Evolutionary conservation across 2,113 vertebrate species (phyloP).

Genomic region (Dromiciops gliroides): DNA sequence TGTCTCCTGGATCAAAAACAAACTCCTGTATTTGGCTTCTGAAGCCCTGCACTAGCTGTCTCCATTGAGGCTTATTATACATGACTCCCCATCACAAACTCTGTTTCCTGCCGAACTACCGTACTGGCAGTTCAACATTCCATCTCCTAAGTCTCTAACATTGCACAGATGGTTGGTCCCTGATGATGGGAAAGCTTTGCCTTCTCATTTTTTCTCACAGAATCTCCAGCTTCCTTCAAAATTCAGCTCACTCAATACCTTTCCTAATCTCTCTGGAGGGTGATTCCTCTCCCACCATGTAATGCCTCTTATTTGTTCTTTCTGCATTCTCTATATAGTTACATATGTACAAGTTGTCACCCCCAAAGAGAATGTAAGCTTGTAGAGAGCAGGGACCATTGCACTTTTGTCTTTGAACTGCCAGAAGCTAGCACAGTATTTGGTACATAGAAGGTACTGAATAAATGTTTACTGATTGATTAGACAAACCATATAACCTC

Average conservation of each 20-base stretch:
- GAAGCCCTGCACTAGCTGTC: background rate
- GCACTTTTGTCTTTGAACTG: background rate
- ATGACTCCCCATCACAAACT: no score
- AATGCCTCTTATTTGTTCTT: background rate
- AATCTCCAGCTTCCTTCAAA: background rate
- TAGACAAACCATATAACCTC: background rate
- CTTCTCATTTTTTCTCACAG: background rate
- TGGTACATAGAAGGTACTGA: background rate
- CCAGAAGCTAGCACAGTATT: background rate
- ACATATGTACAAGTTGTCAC: background rate
- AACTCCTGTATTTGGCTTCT: background rate
- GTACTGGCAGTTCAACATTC: background rate
- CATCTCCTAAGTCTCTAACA: background rate
- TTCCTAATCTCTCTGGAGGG: background rate
- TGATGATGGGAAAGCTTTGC: background rate
- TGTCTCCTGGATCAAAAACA: background rate
- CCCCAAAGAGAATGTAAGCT: background rate
- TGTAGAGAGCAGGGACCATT: background rate
- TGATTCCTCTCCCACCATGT: background rate
- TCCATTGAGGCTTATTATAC: background rate
- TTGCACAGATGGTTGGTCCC: no score
- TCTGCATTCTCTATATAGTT: background rate
- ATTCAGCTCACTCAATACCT: background rate
- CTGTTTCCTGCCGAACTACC: background rate
- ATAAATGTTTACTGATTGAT: constrained; percentile 1